Conservation (phyloP, 2,113 vertebrate genomes). For the Sebastes schlegelii region DNA sequence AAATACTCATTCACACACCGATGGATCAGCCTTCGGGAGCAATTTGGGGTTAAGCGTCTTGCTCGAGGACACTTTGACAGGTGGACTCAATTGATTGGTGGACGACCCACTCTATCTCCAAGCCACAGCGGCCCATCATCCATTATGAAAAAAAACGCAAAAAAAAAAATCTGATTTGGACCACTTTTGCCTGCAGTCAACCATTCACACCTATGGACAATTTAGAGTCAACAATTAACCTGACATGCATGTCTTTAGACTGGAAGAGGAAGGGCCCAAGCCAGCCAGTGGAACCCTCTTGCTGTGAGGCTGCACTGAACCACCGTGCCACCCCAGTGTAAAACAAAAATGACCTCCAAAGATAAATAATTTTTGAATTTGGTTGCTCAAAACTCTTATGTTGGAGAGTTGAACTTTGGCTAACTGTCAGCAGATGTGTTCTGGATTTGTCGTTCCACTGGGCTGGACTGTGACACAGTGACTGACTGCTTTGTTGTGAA, state of each 20-base stretch:
- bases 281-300: too few relatives aligned
- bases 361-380: not conserved
- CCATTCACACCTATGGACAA: not conserved
- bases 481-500: conserved; percentile 39
- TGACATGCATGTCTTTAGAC: not conserved
- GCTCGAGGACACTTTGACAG: too few relatives aligned
- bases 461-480: conserved; percentile 13
- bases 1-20: too few relatives aligned
- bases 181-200: too few relatives aligned
- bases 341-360: not conserved
- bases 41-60: too few relatives aligned
- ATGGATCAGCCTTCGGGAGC: too few relatives aligned
- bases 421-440: not conserved
- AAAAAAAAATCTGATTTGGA: too few relatives aligned
- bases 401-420: not conserved
- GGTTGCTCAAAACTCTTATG: not conserved
- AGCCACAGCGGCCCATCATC: too few relatives aligned
- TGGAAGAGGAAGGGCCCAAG: not conserved
- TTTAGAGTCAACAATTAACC: not conserved
- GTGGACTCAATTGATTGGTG: too few relatives aligned
- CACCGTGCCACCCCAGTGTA: not conserved
- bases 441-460: conserved; percentile 1
- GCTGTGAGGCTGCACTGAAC: too few relatives aligned
- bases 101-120: too few relatives aligned
- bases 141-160: too few relatives aligned